Base-by-base conservation (phyloP, 2,113 vertebrate species). In the Campylomormyrus tamandua region DNA sequence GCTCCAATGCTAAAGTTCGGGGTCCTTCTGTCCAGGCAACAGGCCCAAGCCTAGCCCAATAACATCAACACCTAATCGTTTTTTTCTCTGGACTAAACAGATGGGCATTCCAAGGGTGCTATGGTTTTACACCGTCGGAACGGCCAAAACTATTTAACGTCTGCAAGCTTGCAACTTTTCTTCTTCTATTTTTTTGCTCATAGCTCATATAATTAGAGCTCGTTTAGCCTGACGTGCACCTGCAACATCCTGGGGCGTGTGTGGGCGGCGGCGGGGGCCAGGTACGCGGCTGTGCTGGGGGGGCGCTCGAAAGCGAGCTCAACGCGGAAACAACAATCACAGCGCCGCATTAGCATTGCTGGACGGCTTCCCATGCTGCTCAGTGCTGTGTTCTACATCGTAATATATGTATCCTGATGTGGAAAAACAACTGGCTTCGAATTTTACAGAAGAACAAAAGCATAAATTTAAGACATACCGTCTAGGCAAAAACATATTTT, bases 391-490 rank as follows among this genome's bases (percentile, higher is more conserved):
- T 53, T 53, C 50, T 39, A 19, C 85, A 53, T 9, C 48, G 1
- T 56, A 35, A 19, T 66, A 21, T 66, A 46, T 15, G 87, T 24
- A 45, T 39, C 74, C 31, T 31, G 52, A 53, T 9, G 9, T 31
- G 83, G 77, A 35, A 62, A 15, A 53, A 49, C 52, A 90, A n/a
- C 3, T 31, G 15, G 35, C 45, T 21, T 35, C 87, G 19, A 27
- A 50, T 87, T 87, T 56, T 21, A 24, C n/a, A 62, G 31, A 87
- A 90, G 66, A 42, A 90, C 49, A 80, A 88, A 87, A 90, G 85
- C 85, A 87, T 52, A 53, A 45, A 77, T 77, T 45, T 87, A 70
- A 56, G 58, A 85, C 48, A 77, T 6, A 42, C 17, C 24, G 9
- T 46, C 35, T 56, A 87, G 66, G 80, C 35, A 50, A 21, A 15